phyloP scores from a whole-genome alignment of 2,113 vertebrate genomes.

The Bungarus multicinctus region DNA sequence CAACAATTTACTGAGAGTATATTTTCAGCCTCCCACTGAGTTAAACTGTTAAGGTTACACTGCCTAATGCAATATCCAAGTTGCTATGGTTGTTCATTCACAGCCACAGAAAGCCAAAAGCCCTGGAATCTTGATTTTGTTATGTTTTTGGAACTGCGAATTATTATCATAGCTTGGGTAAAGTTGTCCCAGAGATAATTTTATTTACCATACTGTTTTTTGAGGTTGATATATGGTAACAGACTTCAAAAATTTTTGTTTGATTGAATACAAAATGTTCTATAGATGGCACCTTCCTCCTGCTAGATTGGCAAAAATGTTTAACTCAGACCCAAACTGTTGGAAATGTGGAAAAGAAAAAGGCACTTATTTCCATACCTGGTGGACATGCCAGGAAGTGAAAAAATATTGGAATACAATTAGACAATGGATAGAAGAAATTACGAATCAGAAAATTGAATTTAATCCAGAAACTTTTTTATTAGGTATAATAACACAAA shows the following conservation, averaged over 20 bases:
- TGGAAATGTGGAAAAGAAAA: too few species aligned
- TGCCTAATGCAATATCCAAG: conserved; percentile 26
- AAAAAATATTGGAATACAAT: too few species aligned
- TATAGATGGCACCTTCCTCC: too few species aligned
- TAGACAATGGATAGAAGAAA: too few species aligned
- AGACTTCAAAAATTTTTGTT: background rate
- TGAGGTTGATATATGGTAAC: background rate
- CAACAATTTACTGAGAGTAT: conserved; percentile 47
- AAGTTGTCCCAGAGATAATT: background rate
- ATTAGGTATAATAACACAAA: too few species aligned
- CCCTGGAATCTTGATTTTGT: background rate
- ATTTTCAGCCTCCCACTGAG: conserved; percentile 39
- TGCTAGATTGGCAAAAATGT: too few species aligned
- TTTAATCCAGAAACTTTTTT: too few species aligned
- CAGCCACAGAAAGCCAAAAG: background rate
- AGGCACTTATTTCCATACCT: too few species aligned
- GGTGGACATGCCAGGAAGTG: too few species aligned
- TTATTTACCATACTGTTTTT: background rate
- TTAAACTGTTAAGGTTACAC: conserved; percentile 51
- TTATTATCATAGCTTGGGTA: background rate
- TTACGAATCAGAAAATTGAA: too few species aligned
- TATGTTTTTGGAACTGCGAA: background rate
- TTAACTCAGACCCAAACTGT: too few species aligned
- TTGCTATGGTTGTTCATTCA: background rate
- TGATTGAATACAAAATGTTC: too few species aligned